Percentiles rank a stretch among this genome's conserved stretches.
Evolutionary conservation across 1,140 invertebrate genomes (phyloP).

Genomic region (Archivesica marissinica): DNA sequence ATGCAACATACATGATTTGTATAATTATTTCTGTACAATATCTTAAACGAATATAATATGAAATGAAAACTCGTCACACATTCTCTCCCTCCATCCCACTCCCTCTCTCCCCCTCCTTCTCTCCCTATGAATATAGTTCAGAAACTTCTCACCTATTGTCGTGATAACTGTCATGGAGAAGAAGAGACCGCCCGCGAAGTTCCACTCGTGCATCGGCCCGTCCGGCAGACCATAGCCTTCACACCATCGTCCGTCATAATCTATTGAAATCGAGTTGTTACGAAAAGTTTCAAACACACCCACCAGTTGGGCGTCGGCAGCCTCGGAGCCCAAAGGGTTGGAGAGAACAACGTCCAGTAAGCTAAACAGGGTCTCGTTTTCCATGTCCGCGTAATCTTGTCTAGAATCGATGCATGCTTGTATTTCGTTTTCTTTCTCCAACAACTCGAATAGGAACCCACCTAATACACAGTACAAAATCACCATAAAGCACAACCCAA

Average conservation of each 20-base stretch:
- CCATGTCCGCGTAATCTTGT: slow-evolving; percentile 76
- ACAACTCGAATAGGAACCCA: slow-evolving; percentile 95
- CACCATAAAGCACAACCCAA: slow-evolving; percentile 95
- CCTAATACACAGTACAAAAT: slow-evolving; percentile 96
- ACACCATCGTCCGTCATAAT: slow-evolving; percentile 77
- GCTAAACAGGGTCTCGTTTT: slow-evolving; percentile 70
- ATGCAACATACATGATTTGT: no score
- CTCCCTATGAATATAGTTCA: no score
- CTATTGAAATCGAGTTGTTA: slow-evolving; percentile 76
- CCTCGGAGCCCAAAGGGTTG: slow-evolving; percentile 66
- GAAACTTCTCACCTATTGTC: slow-evolving; percentile 94
- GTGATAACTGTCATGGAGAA: slow-evolving; percentile 98
- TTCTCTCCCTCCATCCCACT: no score
- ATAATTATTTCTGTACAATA: no score
- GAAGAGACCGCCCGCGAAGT: slow-evolving; percentile 85
- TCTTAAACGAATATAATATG: no score
- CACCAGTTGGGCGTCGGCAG: slow-evolving; percentile 61
- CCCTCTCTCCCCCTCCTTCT: no score
- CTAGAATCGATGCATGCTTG: slow-evolving; percentile 71
- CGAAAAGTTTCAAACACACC: slow-evolving; percentile 77
- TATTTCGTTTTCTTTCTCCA: slow-evolving; percentile 90
- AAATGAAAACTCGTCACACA: no score
- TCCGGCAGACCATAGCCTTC: slow-evolving; percentile 69
- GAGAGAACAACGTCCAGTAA: slow-evolving; percentile 65
- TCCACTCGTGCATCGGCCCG: slow-evolving; percentile 79